Evolutionary conservation across 2,113 vertebrate species (phyloP), one percentile per base, ranked within the genome.

Genomic region (Ivindomyrus marchei): DNA sequence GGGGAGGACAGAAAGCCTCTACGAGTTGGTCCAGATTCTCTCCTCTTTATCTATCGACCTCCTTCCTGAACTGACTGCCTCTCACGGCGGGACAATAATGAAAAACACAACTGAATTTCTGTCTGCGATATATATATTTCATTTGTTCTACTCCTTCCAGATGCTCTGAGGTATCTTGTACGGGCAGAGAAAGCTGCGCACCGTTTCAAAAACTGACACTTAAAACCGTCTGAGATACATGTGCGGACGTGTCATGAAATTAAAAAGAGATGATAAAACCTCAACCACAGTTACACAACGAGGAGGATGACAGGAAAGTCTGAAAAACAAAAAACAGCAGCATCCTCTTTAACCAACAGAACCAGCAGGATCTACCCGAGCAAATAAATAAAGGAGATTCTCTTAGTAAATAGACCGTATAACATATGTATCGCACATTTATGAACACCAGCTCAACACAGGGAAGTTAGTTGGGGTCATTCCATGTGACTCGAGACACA

Each of bases 401-500:
- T 47, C 83, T 84, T 21, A 84, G 8, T 27, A 45, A 85, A 86
- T 5, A 86, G n/a, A 50, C 47, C 47, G 27, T 42, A 31, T 49
- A 21, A 80, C 13, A 42, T 42, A 42, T 2, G 0, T 80, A 80
- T 42, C 2, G 5, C 74, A 42, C 36, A 80, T 80, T 36, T 39
- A 80, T 80, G 74, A 39, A 27, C 27, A 19, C 11, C 47, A 39
- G 31, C 27, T 31, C 50, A 87, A 53, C 3, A 17, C 86, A 10
- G 52, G 62, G 24, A 80, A 80, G 70, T 85, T 53, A 85, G 62
- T 11, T 36, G 58, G 80, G 74, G 89, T 85, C n/a, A 47, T 77
- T 39, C 90, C 88, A 90, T 90, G 88, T 89, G 91, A 91, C 90
- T 36, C 36, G 31, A 80, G 88, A 88, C 88, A 86, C 50, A 89